These are phyloP conservation scores for Bombus impatiens DNA, from an alignment of 1,140 invertebrate species.

Conservation along the genomic window DNA sequence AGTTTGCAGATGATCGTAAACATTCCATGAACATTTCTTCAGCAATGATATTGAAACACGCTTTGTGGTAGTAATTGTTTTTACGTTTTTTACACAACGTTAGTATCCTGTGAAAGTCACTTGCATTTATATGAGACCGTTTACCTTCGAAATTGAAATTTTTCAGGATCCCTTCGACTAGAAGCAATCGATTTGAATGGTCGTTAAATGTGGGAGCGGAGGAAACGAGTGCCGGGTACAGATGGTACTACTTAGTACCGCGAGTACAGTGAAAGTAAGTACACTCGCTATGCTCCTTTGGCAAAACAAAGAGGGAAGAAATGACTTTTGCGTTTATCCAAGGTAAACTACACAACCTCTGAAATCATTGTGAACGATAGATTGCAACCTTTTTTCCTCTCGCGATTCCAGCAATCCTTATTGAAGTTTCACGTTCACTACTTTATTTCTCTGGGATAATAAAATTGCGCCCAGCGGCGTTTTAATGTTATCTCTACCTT, in stretches of 20 bases:
- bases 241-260: conserved; percentile 36
- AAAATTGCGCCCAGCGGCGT: not conserved
- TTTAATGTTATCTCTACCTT: not conserved
- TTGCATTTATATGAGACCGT: not conserved
- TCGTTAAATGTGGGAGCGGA: conserved; percentile 16
- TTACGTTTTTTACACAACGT: not conserved
- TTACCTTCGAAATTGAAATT: conserved; percentile 17
- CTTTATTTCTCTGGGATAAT: not conserved
- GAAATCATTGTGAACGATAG: not conserved
- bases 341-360: conserved; percentile 46
- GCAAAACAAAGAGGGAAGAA: conserved; percentile 8
- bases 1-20: not conserved
- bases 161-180: not conserved
- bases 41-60: not conserved
- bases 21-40: not conserved
- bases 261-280: conserved; percentile 57
- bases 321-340: conserved; percentile 51
- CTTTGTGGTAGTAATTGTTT: not conserved
- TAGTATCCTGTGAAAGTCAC: too few relatives aligned
- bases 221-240: not conserved
- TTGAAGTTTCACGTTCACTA: not conserved
- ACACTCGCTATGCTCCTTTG: conserved; percentile 19
- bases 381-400: not conserved
- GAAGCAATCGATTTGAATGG: not conserved
- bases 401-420: not conserved